Conservation (phyloP, 1,140 invertebrate species). For the Temnothorax longispinosus region DNA sequence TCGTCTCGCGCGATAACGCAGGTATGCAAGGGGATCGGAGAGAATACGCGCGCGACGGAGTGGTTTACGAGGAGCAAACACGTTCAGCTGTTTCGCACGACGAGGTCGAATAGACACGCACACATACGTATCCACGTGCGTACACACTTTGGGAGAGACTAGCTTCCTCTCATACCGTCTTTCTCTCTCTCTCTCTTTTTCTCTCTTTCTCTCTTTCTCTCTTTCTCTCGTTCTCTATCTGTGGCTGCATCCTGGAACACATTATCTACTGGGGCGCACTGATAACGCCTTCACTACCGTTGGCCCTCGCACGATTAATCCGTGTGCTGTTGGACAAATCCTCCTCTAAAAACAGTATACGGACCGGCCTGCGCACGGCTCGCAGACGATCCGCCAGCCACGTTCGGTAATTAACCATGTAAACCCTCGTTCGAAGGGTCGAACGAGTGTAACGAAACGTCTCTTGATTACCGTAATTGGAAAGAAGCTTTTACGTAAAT, state of each 20-base stretch:
- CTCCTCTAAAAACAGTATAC: slow-evolving; percentile 70
- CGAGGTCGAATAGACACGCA: slow-evolving; percentile 64
- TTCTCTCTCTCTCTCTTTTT: background rate
- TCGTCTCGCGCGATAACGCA: slow-evolving; percentile 60
- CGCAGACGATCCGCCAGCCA: slow-evolving; percentile 61
- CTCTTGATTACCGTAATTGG: slow-evolving; percentile 68
- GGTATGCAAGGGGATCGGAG: slow-evolving; percentile 56
- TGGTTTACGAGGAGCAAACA: slow-evolving; percentile 76
- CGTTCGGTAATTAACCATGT: slow-evolving; percentile 73
- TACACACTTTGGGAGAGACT: background rate
- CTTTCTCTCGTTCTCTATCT: slow-evolving; percentile 39
- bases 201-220: slow-evolving; percentile 43
- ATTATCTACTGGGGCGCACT: slow-evolving; percentile 72
- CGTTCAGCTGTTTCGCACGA: slow-evolving; percentile 68
- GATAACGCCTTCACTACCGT: slow-evolving; percentile 65
- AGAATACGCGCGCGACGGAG: slow-evolving; percentile 64
- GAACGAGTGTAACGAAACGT: slow-evolving; percentile 57
- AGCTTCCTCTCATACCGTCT: slow-evolving; percentile 32
- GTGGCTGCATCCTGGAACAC: slow-evolving; percentile 70
- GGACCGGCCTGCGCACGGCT: slow-evolving; percentile 43
- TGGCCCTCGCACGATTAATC: slow-evolving; percentile 68
- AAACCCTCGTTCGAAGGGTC: slow-evolving; percentile 52
- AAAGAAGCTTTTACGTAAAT: slow-evolving; percentile 42
- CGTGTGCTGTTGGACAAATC: slow-evolving; percentile 64
- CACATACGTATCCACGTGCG: background rate